Evolutionary conservation across 2,888 invertebrate species (phyloP).

Genomic region (Mythimna ferrago): DNA sequence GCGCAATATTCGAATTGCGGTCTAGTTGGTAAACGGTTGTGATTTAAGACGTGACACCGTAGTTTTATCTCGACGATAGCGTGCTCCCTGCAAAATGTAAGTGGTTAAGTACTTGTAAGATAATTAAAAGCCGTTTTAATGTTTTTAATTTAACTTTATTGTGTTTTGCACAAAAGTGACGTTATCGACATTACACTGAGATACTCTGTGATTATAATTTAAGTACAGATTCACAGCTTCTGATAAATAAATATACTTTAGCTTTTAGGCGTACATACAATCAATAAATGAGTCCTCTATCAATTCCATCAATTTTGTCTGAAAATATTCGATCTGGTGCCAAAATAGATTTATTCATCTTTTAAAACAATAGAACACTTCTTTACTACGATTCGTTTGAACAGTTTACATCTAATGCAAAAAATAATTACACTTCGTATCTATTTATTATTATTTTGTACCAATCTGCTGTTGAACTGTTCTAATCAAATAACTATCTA

Average conservation of each 20-base stretch:
- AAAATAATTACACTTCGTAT: conserved; percentile 51
- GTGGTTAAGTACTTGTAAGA: background rate
- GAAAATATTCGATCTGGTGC: conserved; percentile 78
- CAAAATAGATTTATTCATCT: conserved; percentile 78
- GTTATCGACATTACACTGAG: conserved; percentile 86
- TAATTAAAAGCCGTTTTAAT: conserved; percentile 55
- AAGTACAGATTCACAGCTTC: conserved; percentile 90
- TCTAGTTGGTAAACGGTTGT: conserved; percentile 18
- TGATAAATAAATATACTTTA: conserved; percentile 83
- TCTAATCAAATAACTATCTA: conserved; percentile 51
- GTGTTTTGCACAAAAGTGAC: conserved; percentile 88
- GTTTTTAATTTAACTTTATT: conserved; percentile 80
- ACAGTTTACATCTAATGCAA: conserved; percentile 62
- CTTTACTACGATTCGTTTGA: conserved; percentile 54
- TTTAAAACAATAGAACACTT: conserved; percentile 64
- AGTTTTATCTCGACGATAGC: background rate
- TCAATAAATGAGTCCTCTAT: conserved; percentile 70
- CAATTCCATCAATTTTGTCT: conserved; percentile 81
- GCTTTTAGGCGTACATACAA: conserved; percentile 71
- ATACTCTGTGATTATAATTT: conserved; percentile 86
- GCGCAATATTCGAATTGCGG: conserved; percentile 15
- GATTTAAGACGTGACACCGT: conserved; percentile 1
- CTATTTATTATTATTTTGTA: conserved; percentile 68
- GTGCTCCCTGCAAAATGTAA: background rate
- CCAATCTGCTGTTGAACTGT: conserved; percentile 64